Evolutionary conservation across 1,140 invertebrate species (phyloP), one percentile per base, ranked within the genome.

Genomic region (Cydia strobilella): DNA sequence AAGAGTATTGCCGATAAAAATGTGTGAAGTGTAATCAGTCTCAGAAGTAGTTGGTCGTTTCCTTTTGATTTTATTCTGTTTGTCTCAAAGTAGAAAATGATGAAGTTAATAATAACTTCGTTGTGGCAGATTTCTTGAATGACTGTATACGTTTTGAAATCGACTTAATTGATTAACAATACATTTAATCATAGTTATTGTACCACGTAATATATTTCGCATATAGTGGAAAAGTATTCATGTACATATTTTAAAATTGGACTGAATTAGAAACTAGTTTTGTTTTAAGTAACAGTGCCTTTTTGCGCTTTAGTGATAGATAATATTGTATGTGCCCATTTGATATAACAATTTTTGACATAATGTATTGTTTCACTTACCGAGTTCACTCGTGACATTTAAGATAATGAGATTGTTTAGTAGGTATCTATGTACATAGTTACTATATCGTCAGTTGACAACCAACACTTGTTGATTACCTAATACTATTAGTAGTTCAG

Each of bases 1-100:
- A 84, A 83, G 62, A 72, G 77, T 25, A 42, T 69, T 59, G 18
- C 54, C 23, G 54, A 59, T 59, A 51, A n/a, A 18, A n/a, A 51
- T 51, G 54, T 59, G n/a, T 59, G 54, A 59, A 59, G 20, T 59
- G 54, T 23, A n/a, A 18, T 7, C 20, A 23, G 20, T 12, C 23
- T 23, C 20, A 23, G 23, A 59, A 23, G 51, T 54, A 18, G 51
- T n/a, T n/a, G n/a, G 4, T 59, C 4, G 20, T 18, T 54, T 18
- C 20, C n/a, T 59, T 9, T 59, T 59, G 51, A 9, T 20, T 59
- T 59, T 20, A 59, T 59, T 59, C 23, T 59, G 18, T 7, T 59
- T 59, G 18, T 23, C 20, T 59, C 18, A 59, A 4, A 51, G n/a
- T 23, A 59, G 6, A 23, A 12, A 59, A 59, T 23, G 20, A 23